A percentile compares a stretch with the other conserved stretches of the same genome.
These are phyloP conservation scores for Chymomyza amoena DNA, from an alignment of 2,888 invertebrate species.

Conservation along the genomic window DNA sequence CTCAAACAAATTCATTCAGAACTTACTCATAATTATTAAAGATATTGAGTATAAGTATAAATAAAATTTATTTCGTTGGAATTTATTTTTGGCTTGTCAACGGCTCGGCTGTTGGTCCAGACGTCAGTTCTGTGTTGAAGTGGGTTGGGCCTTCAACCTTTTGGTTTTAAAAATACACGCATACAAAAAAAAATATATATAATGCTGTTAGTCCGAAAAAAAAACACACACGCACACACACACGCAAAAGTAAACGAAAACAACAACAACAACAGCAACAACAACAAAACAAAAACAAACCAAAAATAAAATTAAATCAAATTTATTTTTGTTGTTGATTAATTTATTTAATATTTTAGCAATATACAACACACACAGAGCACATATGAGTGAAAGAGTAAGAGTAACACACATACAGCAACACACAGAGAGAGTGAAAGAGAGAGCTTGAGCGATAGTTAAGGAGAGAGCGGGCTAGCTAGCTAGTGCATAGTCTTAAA, in stretches of 20 bases:
- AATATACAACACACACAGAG: conserved; percentile 4
- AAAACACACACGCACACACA: conserved; percentile 10
- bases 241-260: too few species aligned
- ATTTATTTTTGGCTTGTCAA: conserved; percentile 54
- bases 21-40: not conserved
- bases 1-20: not conserved
- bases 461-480: conserved; percentile 10
- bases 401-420: conserved; percentile 15
- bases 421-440: conserved; percentile 9
- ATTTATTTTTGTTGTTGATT: conserved; percentile 33
- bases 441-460: not conserved
- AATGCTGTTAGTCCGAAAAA: not conserved
- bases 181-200: too few species aligned
- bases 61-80: conserved; percentile 35
- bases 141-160: conserved; percentile 43
- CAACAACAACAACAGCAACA: too few species aligned
- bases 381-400: conserved; percentile 17
- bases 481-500: conserved; percentile 5
- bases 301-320: conserved; percentile 31
- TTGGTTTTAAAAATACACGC: not conserved
- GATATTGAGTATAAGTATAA: not conserved
- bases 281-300: conserved; percentile 17
- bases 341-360: conserved; percentile 56
- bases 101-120: conserved; percentile 1
- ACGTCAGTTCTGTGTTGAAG: conserved; percentile 43